phyloP scores from a whole-genome alignment of 2,888 invertebrate genomes.

The Aphrophora alni region DNA sequence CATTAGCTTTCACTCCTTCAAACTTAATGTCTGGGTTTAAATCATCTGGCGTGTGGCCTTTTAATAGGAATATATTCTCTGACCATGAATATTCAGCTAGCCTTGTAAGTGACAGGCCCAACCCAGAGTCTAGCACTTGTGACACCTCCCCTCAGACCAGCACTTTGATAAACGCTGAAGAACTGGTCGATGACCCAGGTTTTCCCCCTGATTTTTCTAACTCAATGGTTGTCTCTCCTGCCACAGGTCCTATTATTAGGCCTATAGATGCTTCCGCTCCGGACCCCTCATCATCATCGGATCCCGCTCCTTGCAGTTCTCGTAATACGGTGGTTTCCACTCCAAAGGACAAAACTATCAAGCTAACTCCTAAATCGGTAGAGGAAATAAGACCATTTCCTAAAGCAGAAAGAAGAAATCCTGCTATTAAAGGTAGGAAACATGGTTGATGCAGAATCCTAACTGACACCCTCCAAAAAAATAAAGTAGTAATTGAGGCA shows the following conservation, averaged over 20 bases:
- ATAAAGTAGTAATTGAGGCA: conserved; percentile 4
- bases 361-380: neutral
- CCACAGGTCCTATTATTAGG: no score
- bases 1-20: no score
- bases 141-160: conserved; percentile 2
- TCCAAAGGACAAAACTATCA: neutral
- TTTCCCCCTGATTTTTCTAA: neutral
- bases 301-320: neutral
- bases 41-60: no score
- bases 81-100: conserved; percentile 10
- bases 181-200: neutral
- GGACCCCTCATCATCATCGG: neutral
- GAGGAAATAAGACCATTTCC: no score
- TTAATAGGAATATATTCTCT: no score
- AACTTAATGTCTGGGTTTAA: no score
- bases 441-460: no score
- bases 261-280: neutral
- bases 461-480: no score
- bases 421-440: no score
- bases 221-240: neutral
- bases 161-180: neutral
- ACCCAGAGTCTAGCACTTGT: neutral
- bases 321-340: neutral
- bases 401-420: no score
- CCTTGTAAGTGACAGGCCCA: conserved; percentile 4